Base-by-base conservation (phyloP, 2,888 invertebrate genomes). In the Eupithecia subfuscata region DNA sequence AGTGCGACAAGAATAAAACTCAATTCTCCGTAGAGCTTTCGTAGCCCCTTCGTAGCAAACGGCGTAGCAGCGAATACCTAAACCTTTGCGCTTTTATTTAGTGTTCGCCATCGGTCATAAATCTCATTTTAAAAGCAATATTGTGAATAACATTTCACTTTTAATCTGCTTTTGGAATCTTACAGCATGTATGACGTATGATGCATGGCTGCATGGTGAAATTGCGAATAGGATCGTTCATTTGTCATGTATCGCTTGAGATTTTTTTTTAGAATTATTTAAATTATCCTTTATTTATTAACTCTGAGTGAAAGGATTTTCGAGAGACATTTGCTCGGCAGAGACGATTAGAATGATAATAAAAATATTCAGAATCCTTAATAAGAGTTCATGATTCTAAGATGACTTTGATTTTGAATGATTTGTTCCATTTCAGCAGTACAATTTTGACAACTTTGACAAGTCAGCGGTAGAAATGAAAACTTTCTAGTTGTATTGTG, bases 111-210 rank as follows among this genome's bases (percentile, higher is more conserved):
- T 64, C 64, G 30, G 64, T 18, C 64, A 60, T 60, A 60, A 60
- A 60, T 60, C 14, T 60, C 12, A 60, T 25, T 60, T 60, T 22
- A 25, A 60, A 60, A 14, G 60, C 60, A 25, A 25, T 60, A 60
- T 60, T 60, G 60, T 12, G 60, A 60, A 60, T 60, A 25, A 60
- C 12, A 25, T 22, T 60, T 60, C 12, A 12, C 60, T 60, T 60
- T 60, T 60, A 60, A 60, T 60, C 60, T 25, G 60, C 60, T 60
- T 60, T 60, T 60, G 22, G 25, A 60, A 60, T 60, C 60, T 60
- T 60, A 25, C 60, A 60, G 60, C 60, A 2, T 60, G 60, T 60
- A 25, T 25, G 25, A 60, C 12, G 14, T 25, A 60, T 60, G 60
- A 60, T 60, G 25, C 60, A 60, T 60, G 25, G 60, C 60, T 60